These are phyloP conservation scores for Protodeltote pygarga DNA, from an alignment of 2,888 invertebrate species.

Conservation along the genomic window DNA sequence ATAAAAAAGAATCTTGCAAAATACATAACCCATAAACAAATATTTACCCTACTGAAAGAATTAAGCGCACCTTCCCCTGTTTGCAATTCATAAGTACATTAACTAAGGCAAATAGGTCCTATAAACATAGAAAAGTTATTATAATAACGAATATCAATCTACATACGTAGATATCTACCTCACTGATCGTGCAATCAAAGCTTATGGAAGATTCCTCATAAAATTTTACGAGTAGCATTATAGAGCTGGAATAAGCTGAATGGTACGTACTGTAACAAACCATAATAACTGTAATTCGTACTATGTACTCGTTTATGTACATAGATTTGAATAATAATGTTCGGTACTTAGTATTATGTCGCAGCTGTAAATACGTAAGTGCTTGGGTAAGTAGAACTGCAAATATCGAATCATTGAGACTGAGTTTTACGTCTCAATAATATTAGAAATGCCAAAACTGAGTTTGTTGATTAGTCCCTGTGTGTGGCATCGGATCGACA, in stretches of 20 bases:
- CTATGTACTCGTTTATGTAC: conserved; percentile 47
- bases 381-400: conserved; percentile 23
- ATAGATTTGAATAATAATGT: conserved; percentile 56
- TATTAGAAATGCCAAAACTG: no score
- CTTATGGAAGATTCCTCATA: conserved; percentile 73
- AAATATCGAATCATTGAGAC: conserved; percentile 15
- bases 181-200: conserved; percentile 65
- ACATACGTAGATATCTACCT: conserved; percentile 49
- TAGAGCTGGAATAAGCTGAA: conserved; percentile 66
- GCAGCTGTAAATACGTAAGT: conserved; percentile 41
- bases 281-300: conserved; percentile 64
- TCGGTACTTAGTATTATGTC: conserved; percentile 32
- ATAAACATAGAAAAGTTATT: conserved; percentile 28
- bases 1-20: no score
- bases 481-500: no score
- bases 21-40: no score
- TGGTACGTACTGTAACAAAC: conserved; percentile 59
- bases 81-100: conserved; percentile 3
- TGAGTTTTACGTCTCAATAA: conserved; percentile 22
- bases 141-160: conserved; percentile 40
- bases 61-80: background rate
- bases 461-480: no score
- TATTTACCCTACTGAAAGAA: background rate
- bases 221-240: conserved; percentile 76
- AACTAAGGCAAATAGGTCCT: conserved; percentile 1